A percentile compares a stretch with the other conserved stretches of the same genome.
Evolutionary conservation across 2,888 invertebrate genomes (phyloP).

Genomic region (Galerucella nymphaeae): DNA sequence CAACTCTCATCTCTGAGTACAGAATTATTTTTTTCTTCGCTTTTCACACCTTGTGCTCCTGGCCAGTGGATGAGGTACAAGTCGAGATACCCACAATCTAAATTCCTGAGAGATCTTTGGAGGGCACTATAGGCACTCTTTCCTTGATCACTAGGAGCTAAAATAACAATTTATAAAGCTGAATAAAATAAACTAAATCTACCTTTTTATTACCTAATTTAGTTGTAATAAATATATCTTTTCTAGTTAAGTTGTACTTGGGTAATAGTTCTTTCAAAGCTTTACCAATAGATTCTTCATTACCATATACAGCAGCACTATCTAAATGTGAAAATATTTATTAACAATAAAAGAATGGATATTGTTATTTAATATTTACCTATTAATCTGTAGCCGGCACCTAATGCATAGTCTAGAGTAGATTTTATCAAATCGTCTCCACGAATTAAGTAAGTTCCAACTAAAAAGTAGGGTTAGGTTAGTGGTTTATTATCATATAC

Average conservation of each 20-base stretch:
- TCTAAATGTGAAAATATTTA: constrained; percentile 65
- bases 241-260: constrained; percentile 73
- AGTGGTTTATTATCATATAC: too few species aligned
- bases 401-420: constrained; percentile 69
- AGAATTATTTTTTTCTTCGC: constrained; percentile 69
- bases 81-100: constrained; percentile 78
- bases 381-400: constrained; percentile 77
- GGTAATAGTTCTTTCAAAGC: constrained; percentile 75
- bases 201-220: constrained; percentile 72
- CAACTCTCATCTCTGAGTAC: constrained; percentile 74
- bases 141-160: constrained; percentile 73
- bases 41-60: constrained; percentile 69
- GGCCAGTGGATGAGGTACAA: constrained; percentile 88
- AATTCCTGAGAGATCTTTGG: constrained; percentile 69
- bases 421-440: constrained; percentile 65
- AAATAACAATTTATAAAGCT: background rate
- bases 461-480: constrained; percentile 58
- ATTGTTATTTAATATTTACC: constrained; percentile 66
- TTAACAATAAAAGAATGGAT: constrained; percentile 11
- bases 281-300: constrained; percentile 77
- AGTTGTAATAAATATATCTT: constrained; percentile 83
- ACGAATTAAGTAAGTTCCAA: constrained; percentile 75
- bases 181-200: background rate
- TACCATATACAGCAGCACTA: constrained; percentile 81
- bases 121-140: constrained; percentile 67